Evolutionary conservation across 2,888 invertebrate genomes (phyloP).

Genomic region (Habrosyne pyritoides): DNA sequence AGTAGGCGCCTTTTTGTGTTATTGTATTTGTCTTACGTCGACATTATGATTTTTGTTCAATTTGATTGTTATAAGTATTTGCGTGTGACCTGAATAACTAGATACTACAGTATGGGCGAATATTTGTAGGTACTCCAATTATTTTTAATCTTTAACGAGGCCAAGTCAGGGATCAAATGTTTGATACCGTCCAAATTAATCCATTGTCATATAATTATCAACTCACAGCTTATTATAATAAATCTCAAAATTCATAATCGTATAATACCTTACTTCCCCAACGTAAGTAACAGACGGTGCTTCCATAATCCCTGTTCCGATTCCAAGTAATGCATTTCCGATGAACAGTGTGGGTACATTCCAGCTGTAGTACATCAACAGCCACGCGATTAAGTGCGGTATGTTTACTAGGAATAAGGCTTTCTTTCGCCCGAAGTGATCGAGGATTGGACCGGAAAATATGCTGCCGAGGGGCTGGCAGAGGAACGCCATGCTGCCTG

Average conservation of each 20-base stretch:
- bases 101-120: too few relatives aligned
- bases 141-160: too few relatives aligned
- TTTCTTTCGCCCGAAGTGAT: conserved; percentile 80
- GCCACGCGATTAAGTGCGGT: conserved; percentile 83
- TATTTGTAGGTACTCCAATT: too few relatives aligned
- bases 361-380: conserved; percentile 80
- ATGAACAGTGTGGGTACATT: conserved; percentile 74
- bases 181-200: too few relatives aligned
- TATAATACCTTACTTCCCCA: conserved; percentile 83
- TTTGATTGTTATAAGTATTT: too few relatives aligned
- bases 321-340: conserved; percentile 79
- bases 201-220: background rate
- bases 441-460: conserved; percentile 81
- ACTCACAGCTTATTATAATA: background rate
- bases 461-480: conserved; percentile 84
- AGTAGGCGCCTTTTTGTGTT: background rate
- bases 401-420: conserved; percentile 83
- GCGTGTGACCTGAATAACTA: too few relatives aligned
- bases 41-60: background rate
- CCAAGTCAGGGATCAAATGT: background rate
- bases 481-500: conserved; percentile 82
- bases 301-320: conserved; percentile 85
- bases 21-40: background rate
- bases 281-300: conserved; percentile 85
- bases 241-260: background rate